Base-by-base conservation (phyloP, 2,888 invertebrate genomes). In the Didymodactylos carnosus region DNA sequence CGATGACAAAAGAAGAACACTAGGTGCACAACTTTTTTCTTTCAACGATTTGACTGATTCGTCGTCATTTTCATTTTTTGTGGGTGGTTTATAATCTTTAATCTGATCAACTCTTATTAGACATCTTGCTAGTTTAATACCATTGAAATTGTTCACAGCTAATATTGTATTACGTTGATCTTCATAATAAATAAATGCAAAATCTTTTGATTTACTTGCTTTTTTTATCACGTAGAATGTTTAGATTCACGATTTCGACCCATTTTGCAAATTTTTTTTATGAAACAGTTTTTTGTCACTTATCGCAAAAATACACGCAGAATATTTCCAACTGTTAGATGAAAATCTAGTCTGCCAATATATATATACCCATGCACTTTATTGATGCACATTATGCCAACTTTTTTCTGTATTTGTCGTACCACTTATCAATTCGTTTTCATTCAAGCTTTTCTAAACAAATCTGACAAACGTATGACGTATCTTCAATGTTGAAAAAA, bases 351-450 rank as follows among this genome's bases (percentile, higher is more conserved):
- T 3, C 97, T 97, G 39, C 95, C 97, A 76, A 94, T 85, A 83
- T 93, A 97, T n/a, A n/a, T n/a, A n/a, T 78, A 97, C 87, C 97
- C 97, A 98, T 14, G 97, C 95, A 81, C 94, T 95, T 78, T 91
- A 90, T 80, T 88, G 89, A 82, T 97, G 99, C 82, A 84, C 80
- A 80, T 92, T 90, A 82, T 95, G 94, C 94, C 94, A 95, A 5
- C 93, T 92, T 76, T 88, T 88, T 82, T 90, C 91, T 23, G 84
- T 82, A 8, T 84, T 83, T 1, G 87, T 87, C 23, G 85, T 79
- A 72, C 88, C 88, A 35, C 87, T 86, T 74, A 87, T 85, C n/a
- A 98, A 84, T 81, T 98, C 97, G 76, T 89, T 88, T 82, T 94
- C 91, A 82, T 92, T 94, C 75, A 98, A 84, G 82, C 93, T 93